These are phyloP conservation scores for Leptopterna dolabrata DNA, from an alignment of 2,888 invertebrate genomes.

Conservation along the genomic window DNA sequence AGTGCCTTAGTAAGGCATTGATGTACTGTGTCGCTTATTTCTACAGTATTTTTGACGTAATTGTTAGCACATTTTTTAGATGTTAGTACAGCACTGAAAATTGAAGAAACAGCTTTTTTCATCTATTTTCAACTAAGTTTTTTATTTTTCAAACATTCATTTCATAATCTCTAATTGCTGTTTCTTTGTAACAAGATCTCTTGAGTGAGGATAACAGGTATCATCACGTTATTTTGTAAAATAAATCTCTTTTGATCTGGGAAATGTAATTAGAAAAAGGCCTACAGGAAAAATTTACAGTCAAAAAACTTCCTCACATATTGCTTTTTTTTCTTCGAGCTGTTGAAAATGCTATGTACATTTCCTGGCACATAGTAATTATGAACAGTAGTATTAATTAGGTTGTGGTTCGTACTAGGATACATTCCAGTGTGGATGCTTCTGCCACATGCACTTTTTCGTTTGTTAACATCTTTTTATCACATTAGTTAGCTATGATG, in stretches of 20 bases:
- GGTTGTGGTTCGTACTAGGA: slow-evolving; percentile 50
- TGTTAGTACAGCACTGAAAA: slow-evolving; percentile 35
- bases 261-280: slow-evolving; percentile 28
- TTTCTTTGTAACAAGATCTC: slow-evolving; percentile 49
- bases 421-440: slow-evolving; percentile 53
- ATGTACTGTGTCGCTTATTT: slow-evolving; percentile 62
- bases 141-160: background rate
- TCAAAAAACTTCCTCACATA: slow-evolving; percentile 14
- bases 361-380: slow-evolving; percentile 39
- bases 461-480: slow-evolving; percentile 42
- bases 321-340: slow-evolving; percentile 36
- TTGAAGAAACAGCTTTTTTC: slow-evolving; percentile 15
- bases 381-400: slow-evolving; percentile 48
- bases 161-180: slow-evolving; percentile 24
- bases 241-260: background rate
- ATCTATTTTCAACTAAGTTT: background rate
- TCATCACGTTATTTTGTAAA: slow-evolving; percentile 30
- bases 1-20: slow-evolving; percentile 65
- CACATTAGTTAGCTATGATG: slow-evolving; percentile 42
- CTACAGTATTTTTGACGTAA: slow-evolving; percentile 51
- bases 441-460: slow-evolving; percentile 35
- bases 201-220: slow-evolving; percentile 26
- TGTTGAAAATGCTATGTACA: slow-evolving; percentile 40
- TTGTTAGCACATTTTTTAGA: slow-evolving; percentile 52
- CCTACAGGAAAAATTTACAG: slow-evolving; percentile 19